A percentile compares a stretch with the other conserved stretches of the same genome.
These are phyloP conservation scores for Drosophila yooni DNA, from an alignment of 2,888 invertebrate genomes.

Conservation along the genomic window DNA sequence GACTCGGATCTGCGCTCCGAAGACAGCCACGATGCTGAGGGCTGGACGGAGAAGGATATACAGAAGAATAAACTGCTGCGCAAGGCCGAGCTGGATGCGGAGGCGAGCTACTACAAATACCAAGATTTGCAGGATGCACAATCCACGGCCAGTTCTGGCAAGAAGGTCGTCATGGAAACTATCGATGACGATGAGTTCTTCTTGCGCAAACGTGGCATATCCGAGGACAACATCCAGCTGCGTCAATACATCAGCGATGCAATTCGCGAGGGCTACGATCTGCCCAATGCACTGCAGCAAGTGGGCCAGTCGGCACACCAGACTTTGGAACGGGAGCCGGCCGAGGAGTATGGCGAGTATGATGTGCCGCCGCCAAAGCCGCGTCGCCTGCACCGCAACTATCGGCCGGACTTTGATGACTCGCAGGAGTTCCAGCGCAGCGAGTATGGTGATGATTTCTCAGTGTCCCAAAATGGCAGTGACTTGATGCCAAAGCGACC, in stretches of 20 bases:
- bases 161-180: conserved; percentile 91
- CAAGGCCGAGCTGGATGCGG: conserved; percentile 82
- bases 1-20: conserved; percentile 85
- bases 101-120: conserved; percentile 82
- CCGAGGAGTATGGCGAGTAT: conserved; percentile 81
- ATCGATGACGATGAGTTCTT: conserved; percentile 95
- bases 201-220: conserved; percentile 92
- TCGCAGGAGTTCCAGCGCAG: conserved; percentile 82
- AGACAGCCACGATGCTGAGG: conserved; percentile 84
- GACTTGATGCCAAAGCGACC: conserved; percentile 86
- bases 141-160: conserved; percentile 88
- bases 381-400: conserved; percentile 80
- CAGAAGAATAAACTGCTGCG: conserved; percentile 83
- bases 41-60: conserved; percentile 85
- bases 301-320: conserved; percentile 85
- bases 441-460: conserved; percentile 83
- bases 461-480: conserved; percentile 83
- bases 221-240: conserved; percentile 91
- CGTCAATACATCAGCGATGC: conserved; percentile 92
- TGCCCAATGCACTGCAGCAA: conserved; percentile 88
- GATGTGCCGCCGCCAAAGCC: conserved; percentile 85
- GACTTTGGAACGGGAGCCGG: conserved; percentile 23
- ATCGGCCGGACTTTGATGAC: conserved; percentile 77
- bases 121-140: conserved; percentile 85
- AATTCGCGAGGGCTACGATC: conserved; percentile 91